Percentiles rank a stretch among this genome's conserved stretches.
Conservation (phyloP, 2,888 invertebrate species). For the Lepeophtheirus nordmannii region DNA sequence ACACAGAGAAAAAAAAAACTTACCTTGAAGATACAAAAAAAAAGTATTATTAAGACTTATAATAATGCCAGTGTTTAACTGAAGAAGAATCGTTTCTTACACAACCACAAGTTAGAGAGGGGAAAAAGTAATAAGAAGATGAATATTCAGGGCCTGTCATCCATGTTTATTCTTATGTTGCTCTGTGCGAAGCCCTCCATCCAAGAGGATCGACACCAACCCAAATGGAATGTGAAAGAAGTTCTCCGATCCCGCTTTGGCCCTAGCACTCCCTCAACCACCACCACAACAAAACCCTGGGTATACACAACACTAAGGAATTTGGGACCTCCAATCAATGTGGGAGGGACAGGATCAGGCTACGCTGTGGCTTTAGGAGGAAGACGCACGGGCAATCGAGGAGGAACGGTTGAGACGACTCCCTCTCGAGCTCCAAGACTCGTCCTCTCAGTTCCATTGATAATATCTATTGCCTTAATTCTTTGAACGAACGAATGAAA, state of each 20-base stretch:
- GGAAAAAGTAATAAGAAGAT: too few species aligned
- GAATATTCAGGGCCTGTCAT: too few species aligned
- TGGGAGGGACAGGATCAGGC: neutral
- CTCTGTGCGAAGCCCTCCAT: neutral
- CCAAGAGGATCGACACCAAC: slow-evolving; percentile 1
- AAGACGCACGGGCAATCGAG: neutral
- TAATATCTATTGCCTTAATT: neutral
- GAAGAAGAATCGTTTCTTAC: too few species aligned
- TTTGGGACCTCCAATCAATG: neutral
- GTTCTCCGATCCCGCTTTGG: neutral
- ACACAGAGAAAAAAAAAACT: neutral
- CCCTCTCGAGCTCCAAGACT: neutral
- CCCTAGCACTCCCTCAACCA: slow-evolving; percentile 2
- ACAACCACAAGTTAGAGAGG: too few species aligned
- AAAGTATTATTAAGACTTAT: neutral
- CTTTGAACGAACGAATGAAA: neutral
- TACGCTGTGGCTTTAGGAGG: neutral
- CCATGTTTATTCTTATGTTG: too few species aligned
- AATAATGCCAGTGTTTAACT: too few species aligned
- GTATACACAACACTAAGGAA: neutral
- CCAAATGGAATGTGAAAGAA: neutral
- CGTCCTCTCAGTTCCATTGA: neutral
- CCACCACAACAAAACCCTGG: neutral
- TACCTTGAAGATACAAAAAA: slow-evolving; percentile 3
- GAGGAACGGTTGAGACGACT: neutral